A percentile compares a stretch with the other conserved stretches of the same genome.
These are phyloP conservation scores for Dysmachus trigonus DNA, from an alignment of 2,888 invertebrate genomes.

Conservation along the genomic window DNA sequence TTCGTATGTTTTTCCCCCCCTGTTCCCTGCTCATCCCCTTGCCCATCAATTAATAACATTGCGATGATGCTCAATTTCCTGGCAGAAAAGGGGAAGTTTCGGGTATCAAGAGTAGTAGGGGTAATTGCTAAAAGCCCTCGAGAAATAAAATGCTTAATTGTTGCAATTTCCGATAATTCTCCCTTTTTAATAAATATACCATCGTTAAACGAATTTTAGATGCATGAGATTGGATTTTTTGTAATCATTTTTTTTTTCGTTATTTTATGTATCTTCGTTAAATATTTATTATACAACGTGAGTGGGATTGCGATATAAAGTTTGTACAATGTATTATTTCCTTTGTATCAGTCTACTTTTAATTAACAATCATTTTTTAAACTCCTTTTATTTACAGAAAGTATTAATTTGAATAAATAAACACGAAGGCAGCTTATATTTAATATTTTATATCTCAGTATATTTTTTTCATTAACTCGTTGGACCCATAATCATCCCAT, in stretches of 20 bases:
- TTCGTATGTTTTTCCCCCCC: background rate
- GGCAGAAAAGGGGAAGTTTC: background rate
- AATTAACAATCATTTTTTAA: background rate
- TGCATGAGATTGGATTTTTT: background rate
- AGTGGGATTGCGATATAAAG: no score
- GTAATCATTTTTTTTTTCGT: background rate
- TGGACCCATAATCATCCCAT: no score
- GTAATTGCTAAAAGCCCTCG: background rate
- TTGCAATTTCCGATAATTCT: background rate
- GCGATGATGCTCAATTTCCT: background rate
- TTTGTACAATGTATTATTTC: no score
- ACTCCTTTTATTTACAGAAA: background rate
- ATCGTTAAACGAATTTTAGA: background rate
- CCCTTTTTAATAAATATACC: background rate
- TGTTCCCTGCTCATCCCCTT: no score
- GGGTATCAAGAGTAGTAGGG: background rate
- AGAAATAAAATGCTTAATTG: background rate
- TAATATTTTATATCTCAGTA: no score
- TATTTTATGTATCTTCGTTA: background rate
- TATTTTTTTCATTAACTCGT: no score
- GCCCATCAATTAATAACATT: background rate
- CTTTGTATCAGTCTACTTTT: background rate
- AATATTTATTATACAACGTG: background rate
- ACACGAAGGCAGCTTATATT: no score
- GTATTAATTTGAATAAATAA: no score